Evolutionary conservation across 2,113 vertebrate genomes (phyloP).

Genomic region (Phrynosoma blainvillii): DNA sequence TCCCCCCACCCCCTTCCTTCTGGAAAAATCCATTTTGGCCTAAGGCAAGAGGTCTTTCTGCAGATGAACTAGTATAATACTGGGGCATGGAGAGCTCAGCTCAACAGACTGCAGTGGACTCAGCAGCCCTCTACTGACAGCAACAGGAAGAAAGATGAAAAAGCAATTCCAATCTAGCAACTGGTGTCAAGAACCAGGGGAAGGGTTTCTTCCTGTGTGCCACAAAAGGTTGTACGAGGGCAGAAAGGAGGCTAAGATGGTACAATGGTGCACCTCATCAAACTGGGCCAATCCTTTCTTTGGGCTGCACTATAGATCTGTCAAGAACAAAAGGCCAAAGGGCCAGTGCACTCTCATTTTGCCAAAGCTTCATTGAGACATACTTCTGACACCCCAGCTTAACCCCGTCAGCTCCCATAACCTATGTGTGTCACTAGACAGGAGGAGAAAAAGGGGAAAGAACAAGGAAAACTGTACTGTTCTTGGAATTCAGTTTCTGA

Average conservation of each 20-base stretch:
- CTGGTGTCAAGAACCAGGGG: not conserved
- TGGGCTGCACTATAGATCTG: not conserved
- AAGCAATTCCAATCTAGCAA: not conserved
- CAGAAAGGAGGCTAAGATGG: accelerated
- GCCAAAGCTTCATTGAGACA: not conserved
- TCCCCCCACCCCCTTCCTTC: not conserved
- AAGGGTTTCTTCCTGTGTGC: not conserved
- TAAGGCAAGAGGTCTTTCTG: not conserved
- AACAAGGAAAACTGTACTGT: accelerated
- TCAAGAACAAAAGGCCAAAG: no score
- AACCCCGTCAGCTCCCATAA: constrained; percentile 9
- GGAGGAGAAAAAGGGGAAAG: not conserved
- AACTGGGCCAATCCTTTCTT: not conserved
- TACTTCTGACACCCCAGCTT: not conserved
- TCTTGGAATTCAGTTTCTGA: no score
- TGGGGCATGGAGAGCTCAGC: not conserved
- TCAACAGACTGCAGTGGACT: not conserved
- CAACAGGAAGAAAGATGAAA: accelerated
- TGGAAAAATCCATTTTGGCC: not conserved
- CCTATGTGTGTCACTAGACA: no score
- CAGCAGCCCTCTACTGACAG: not conserved
- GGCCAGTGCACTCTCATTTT: not conserved
- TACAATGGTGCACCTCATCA: not conserved
- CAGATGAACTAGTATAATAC: not conserved
- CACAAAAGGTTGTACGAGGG: not conserved